Conservation (phyloP, 2,888 invertebrate genomes). For the Esperia sulphurella region DNA sequence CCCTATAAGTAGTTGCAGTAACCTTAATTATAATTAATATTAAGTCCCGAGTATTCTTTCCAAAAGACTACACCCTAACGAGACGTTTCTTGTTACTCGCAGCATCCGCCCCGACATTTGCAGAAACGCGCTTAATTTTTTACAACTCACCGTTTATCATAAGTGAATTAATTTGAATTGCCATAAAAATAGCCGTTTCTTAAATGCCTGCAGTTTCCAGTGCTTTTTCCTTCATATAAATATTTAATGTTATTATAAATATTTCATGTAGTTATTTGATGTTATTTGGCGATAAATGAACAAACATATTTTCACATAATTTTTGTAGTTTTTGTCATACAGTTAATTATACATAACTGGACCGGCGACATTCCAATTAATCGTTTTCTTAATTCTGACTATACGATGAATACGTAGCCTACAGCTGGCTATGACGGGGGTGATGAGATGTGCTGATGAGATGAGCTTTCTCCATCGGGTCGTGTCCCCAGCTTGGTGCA, state of each 20-base stretch:
- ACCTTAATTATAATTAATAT: too few species aligned
- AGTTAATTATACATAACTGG: too few species aligned
- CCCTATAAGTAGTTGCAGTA: too few species aligned
- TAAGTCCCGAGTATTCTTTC: too few species aligned
- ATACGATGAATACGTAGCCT: too few species aligned
- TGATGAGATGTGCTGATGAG: too few species aligned
- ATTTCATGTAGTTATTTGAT: constrained; percentile 34
- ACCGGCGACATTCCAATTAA: too few species aligned
- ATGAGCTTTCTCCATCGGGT: too few species aligned
- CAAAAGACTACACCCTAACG: constrained; percentile 7
- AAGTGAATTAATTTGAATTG: constrained; percentile 74
- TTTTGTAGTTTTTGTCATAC: constrained; percentile 6
- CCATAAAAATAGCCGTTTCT: constrained; percentile 63
- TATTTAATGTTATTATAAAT: constrained; percentile 50
- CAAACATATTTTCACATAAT: constrained; percentile 1
- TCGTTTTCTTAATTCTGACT: too few species aligned
- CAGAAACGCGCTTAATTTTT: constrained; percentile 60
- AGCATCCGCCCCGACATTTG: constrained; percentile 60
- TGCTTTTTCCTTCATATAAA: constrained; percentile 42
- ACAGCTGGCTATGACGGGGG: too few species aligned
- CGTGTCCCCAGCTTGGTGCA: too few species aligned
- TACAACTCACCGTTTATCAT: constrained; percentile 56
- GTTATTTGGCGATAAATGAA: constrained; percentile 37
- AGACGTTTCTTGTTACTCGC: constrained; percentile 45
- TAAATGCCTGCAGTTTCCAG: constrained; percentile 53